Base-by-base conservation (phyloP, 2,797 vertebrate genomes). In the Acrossocheilus wenchowensis region DNA sequence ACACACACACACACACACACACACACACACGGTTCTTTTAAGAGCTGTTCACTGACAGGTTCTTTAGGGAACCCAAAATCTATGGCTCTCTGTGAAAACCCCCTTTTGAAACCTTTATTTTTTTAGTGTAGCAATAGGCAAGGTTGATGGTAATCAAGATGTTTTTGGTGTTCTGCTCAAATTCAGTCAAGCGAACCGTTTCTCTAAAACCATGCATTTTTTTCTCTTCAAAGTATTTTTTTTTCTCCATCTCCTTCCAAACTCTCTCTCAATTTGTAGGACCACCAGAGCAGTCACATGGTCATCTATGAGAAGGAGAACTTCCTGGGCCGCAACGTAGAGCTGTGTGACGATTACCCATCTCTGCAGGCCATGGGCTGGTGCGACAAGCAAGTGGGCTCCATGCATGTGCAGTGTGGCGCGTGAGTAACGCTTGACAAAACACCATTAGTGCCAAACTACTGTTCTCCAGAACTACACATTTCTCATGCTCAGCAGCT, bases 351-450 rank as follows among this genome's bases (percentile, higher is more conserved):
- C 14, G 93, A 95, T 88, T 93, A 93, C 89, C 93, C 93, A 6
- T 95, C 93, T 72, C 92, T 94, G 88, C 89, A 89, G 92, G 93
- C 92, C 88, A 94, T 93, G 92, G 93, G 93, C 82, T 95, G 93
- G 92, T 89, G 89, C 79, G 89, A 21, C 89, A 91, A 92, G 1
- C 89, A 94, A 90, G 94, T 94, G 52, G 94, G 92, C 52, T 94
- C 93, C 90, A 94, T 94, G 93, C 93, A 94, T 1, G 92, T 95
- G 84, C 93, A 93, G 90, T 86, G 90, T 34, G 91, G 91, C 26
- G 87, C 91, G 92, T 91, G 88, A 92, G 92, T 92, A 78, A 69
- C 4, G 3, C 62, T 83, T 9, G 9, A 48, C 69, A n/a, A 77
- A 82, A 69, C 81, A 69, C 30, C 9, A 60, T 39, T 10, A 36